Evolutionary conservation across 2,888 invertebrate genomes (phyloP).

Genomic region (Sycophila texana): DNA sequence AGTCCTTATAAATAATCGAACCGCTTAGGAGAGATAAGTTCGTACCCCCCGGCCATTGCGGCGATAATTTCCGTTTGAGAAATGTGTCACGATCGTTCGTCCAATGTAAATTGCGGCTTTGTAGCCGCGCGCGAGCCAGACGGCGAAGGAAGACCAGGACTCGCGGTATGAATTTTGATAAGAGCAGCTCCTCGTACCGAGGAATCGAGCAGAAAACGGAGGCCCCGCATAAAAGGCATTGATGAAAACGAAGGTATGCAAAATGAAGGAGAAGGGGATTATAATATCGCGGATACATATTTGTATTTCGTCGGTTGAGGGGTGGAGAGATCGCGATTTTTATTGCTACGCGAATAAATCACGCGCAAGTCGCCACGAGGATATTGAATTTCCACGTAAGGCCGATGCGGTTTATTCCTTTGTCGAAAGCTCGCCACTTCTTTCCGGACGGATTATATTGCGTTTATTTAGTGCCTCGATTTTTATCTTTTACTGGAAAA

Average conservation of each 20-base stretch:
- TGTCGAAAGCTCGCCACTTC: too few species aligned
- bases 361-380: not conserved
- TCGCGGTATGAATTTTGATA: constrained; percentile 50
- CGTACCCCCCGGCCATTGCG: not conserved
- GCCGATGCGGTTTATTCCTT: too few species aligned
- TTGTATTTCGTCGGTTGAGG: not conserved
- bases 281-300: constrained; percentile 13
- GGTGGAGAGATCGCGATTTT: not conserved
- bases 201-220: not conserved
- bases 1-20: constrained; percentile 49
- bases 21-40: constrained; percentile 50
- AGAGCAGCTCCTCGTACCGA: not conserved
- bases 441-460: too few species aligned
- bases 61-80: constrained; percentile 54
- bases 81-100: constrained; percentile 51
- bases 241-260: constrained; percentile 44
- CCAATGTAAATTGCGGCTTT: constrained; percentile 52
- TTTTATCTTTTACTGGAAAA: too few species aligned
- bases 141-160: constrained; percentile 4
- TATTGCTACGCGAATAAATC: constrained; percentile 26
- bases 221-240: constrained; percentile 18
- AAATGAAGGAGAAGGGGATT: constrained; percentile 21
- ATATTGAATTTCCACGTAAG: constrained; percentile 2
- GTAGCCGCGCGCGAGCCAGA: constrained; percentile 19
- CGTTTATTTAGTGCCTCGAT: too few species aligned